Evolutionary conservation across 1,140 invertebrate genomes (phyloP), one percentile per base, ranked within the genome.

Genomic region (Drosophila pectinifera): DNA sequence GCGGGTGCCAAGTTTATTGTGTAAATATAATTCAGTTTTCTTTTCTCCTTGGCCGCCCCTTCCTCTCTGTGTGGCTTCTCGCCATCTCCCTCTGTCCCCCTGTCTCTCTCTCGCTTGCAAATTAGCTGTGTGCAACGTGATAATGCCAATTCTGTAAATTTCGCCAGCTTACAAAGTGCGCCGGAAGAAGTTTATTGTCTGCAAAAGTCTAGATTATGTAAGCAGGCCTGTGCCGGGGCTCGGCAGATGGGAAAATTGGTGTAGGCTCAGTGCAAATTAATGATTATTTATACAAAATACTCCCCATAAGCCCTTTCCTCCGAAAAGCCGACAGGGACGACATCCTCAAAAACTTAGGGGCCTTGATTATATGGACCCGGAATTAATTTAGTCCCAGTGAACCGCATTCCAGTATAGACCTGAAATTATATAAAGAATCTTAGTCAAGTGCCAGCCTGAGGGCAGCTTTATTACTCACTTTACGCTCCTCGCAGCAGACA

Each of bases 71-170:
- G 22, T 36, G 22, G 22, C 2, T 24, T 51, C 6, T 22, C 16
- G 22, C 20, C 31, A 0, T 11, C 24, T 43, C 18, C 10, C 5
- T 61, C 16, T 53, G 62, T 5, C 22, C 56, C 28, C 16, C 22
- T 61, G 8, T 48, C 61, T 45, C 39, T 49, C 61, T 45, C 43
- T 45, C 53, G 58, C 62, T 57, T 81, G 68, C 56, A 85, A 85
- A 85, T 85, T 85, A 85, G 78, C 82, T 78, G 78, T 75, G 78
- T 88, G 83, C 82, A 85, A 74, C 80, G 82, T 86, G 78, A 85
- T 86, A 86, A 85, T 85, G 76, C 51, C 73, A 85, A 81, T 74
- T 81, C 65, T 65, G 78, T 81, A 72, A 46, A 62, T 78, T 81
- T 86, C 36, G 64, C 72, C 45, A 49, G 72, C 73, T 75, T 75